A percentile compares a stretch with the other conserved stretches of the same genome.
Conservation (phyloP, 2,113 vertebrate species). For the Collichthys lucidus region DNA sequence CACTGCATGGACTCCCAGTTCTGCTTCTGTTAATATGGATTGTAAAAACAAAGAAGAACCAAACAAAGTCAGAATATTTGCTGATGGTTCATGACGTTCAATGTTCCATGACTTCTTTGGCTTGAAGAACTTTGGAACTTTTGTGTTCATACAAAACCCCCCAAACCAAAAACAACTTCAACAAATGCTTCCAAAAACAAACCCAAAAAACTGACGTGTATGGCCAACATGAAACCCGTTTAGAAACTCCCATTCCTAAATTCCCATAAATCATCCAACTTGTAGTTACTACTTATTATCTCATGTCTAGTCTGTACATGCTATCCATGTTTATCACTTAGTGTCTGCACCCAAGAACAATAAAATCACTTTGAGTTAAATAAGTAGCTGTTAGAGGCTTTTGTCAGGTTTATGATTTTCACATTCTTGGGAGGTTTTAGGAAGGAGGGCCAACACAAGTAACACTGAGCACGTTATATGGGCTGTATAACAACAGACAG, state of each 20-base stretch:
- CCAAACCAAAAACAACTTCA: constrained; percentile 12
- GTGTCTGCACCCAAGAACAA: constrained; percentile 63
- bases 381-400: constrained; percentile 51
- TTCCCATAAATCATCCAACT: constrained; percentile 32
- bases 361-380: constrained; percentile 57
- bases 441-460: neutral
- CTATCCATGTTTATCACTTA: constrained; percentile 38
- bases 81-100: too few species aligned
- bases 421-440: constrained; percentile 52
- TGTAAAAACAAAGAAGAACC: neutral
- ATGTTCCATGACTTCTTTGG: neutral
- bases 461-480: neutral
- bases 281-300: constrained; percentile 59
- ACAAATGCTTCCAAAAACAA: neutral
- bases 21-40: neutral
- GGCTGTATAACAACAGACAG: neutral
- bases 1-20: neutral
- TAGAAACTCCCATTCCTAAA: constrained; percentile 23
- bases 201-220: neutral
- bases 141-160: constrained; percentile 4
- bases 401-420: constrained; percentile 57
- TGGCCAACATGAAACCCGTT: constrained; percentile 9
- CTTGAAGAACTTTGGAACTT: neutral
- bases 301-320: constrained; percentile 58
- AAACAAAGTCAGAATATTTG: neutral